A percentile compares a stretch with the other conserved stretches of the same genome.
phyloP scores from a whole-genome alignment of 2,797 vertebrate species.

The Danionella dracula region DNA sequence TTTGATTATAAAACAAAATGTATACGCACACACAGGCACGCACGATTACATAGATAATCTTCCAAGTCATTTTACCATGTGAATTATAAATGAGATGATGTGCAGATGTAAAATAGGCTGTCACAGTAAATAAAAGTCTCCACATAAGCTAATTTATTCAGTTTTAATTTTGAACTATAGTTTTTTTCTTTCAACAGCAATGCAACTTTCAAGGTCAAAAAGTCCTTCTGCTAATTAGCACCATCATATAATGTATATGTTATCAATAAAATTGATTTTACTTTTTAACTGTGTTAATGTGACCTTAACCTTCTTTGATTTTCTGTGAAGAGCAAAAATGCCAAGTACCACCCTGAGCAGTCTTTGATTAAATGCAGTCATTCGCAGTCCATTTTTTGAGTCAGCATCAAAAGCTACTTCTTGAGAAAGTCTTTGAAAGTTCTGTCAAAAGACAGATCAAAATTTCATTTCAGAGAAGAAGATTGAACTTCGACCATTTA shows the following conservation, averaged over 20 bases:
- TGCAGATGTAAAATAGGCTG: no score
- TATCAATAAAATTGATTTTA: constrained; percentile 24
- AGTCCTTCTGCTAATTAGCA: constrained; percentile 20
- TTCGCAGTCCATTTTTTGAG: constrained; percentile 7
- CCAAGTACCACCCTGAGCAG: not conserved
- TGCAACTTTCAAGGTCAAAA: constrained; percentile 22
- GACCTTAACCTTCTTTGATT: constrained; percentile 36
- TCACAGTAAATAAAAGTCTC: no score
- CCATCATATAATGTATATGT: not conserved
- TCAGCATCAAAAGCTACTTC: constrained; percentile 36
- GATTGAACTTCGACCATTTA: constrained; percentile 30
- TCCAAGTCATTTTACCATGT: no score
- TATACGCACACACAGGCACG: no score
- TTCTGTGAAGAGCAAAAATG: constrained; percentile 27
- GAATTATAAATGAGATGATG: no score
- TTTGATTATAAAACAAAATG: no score
- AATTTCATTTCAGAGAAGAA: constrained; percentile 18
- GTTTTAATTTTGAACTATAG: no score
- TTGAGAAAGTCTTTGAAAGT: constrained; percentile 14
- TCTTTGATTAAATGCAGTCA: constrained; percentile 20
- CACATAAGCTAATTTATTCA: no score
- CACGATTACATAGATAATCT: no score
- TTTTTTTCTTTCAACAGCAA: no score
- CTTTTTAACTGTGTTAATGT: constrained; percentile 6
- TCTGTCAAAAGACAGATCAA: not conserved